phyloP scores from a whole-genome alignment of 2,888 invertebrate genomes.

The Stratiomys singularior region DNA sequence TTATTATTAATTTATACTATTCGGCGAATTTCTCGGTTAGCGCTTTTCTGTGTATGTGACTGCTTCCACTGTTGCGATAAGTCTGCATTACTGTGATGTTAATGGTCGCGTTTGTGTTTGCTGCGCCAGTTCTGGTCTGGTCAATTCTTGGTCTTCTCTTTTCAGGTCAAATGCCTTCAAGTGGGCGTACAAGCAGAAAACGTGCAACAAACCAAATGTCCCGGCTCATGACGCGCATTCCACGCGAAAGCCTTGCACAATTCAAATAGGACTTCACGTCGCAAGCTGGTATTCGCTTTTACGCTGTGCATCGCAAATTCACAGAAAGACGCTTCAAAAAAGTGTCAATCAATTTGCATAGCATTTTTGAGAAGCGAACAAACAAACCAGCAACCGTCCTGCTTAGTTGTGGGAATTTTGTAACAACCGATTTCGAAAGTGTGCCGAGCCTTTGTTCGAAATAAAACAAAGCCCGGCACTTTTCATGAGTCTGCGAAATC shows the following conservation, averaged over 20 bases:
- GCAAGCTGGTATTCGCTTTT: background rate
- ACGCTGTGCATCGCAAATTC: background rate
- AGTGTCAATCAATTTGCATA: slow-evolving; percentile 24
- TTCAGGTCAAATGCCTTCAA: slow-evolving; percentile 14
- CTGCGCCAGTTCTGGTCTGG: background rate
- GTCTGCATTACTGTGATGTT: background rate
- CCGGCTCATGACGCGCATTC: background rate
- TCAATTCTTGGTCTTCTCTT: background rate
- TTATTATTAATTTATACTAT: slow-evolving; percentile 39
- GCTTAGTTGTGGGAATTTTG: background rate
- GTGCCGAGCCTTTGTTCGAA: background rate
- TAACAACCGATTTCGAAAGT: background rate
- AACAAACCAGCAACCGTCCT: slow-evolving; percentile 1
- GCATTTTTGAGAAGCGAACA: slow-evolving; percentile 22
- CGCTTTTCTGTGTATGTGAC: background rate
- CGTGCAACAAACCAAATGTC: background rate
- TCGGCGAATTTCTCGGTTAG: slow-evolving; percentile 13
- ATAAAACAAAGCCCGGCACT: too few relatives aligned
- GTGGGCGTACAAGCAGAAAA: slow-evolving; percentile 20
- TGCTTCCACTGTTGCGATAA: background rate
- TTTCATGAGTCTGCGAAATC: too few relatives aligned
- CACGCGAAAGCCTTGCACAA: slow-evolving; percentile 11
- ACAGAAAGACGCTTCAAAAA: background rate
- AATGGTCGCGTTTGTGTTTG: background rate
- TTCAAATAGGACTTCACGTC: slow-evolving; percentile 15